A percentile compares a stretch with the other conserved stretches of the same genome.
These are phyloP conservation scores for Ciconia boyciana DNA, from an alignment of 2,113 vertebrate genomes.

Conservation along the genomic window DNA sequence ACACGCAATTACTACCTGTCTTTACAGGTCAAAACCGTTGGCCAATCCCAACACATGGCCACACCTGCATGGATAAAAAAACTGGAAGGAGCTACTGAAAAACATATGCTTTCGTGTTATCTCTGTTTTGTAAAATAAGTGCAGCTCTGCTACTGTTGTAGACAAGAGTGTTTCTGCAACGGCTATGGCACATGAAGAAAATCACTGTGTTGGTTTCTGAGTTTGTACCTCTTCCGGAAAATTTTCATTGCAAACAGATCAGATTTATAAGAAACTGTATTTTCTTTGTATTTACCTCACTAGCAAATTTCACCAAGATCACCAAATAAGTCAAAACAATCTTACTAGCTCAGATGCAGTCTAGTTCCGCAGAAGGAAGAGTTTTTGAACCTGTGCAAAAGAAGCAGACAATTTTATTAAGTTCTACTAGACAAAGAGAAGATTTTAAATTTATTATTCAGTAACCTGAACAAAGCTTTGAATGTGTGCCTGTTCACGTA, in stretches of 20 bases:
- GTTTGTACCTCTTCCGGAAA: not conserved
- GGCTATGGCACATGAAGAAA: not conserved
- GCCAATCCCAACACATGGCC: not conserved
- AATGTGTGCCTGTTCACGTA: not conserved
- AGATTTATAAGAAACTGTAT: not conserved
- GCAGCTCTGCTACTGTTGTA: not conserved
- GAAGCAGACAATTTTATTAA: not conserved
- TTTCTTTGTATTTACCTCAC: not conserved
- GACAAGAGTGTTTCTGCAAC: not conserved
- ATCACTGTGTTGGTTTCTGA: not conserved
- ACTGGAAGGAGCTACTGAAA: not conserved
- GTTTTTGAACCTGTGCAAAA: not conserved
- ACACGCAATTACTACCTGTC: not conserved
- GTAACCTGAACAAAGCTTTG: not conserved
- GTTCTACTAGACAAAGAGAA: not conserved
- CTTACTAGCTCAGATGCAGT: not conserved
- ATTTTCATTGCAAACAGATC: not conserved
- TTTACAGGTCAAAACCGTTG: not conserved
- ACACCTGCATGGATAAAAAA: not conserved
- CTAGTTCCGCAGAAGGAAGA: not conserved
- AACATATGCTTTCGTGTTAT: fast-evolving
- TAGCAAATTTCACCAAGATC: not conserved
- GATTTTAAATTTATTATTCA: not conserved
- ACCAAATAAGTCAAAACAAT: not conserved
- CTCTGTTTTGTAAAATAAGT: not conserved